Conservation (phyloP, 1,140 invertebrate species). For the Nephotettix cincticeps region DNA sequence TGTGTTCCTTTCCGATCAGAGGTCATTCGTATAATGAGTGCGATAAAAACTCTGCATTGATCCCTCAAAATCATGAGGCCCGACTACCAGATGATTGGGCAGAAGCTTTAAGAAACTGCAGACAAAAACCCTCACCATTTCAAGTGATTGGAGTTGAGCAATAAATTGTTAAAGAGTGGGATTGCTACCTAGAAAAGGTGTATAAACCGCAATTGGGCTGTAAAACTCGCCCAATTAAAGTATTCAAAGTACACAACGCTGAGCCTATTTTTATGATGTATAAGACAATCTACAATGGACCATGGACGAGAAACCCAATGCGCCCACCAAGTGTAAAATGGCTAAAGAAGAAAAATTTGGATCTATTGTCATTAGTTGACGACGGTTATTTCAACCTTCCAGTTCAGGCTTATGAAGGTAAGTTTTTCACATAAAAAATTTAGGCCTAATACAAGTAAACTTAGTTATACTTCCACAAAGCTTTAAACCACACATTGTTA, state of each 20-base stretch:
- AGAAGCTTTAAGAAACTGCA: not conserved
- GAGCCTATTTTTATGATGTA: not conserved
- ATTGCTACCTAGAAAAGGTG: not conserved
- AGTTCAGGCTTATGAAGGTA: not conserved
- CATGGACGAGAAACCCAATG: slow-evolving; percentile 3
- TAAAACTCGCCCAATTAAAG: slow-evolving; percentile 7
- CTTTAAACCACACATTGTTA: too few relatives aligned
- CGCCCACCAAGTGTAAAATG: slow-evolving; percentile 5
- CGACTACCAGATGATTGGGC: slow-evolving; percentile 19
- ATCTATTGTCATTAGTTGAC: not conserved
- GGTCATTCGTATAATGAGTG: slow-evolving; percentile 28
- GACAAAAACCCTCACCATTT: slow-evolving; percentile 26
- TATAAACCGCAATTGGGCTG: slow-evolving; percentile 4
- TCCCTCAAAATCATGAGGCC: not conserved
- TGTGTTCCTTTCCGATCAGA: slow-evolving; percentile 3
- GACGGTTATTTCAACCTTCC: slow-evolving; percentile 14
- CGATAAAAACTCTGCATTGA: slow-evolving; percentile 23
- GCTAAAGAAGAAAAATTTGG: not conserved
- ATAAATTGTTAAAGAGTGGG: not conserved
- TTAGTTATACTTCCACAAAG: too few relatives aligned
- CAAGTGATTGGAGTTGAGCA: slow-evolving; percentile 9
- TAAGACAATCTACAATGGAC: slow-evolving; percentile 11
- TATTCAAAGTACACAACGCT: not conserved
- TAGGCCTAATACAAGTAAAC: too few relatives aligned
- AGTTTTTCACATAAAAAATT: slow-evolving; percentile 1